Evolutionary conservation across 1,140 invertebrate species (phyloP).

Genomic region (Drosophila kohkoa): DNA sequence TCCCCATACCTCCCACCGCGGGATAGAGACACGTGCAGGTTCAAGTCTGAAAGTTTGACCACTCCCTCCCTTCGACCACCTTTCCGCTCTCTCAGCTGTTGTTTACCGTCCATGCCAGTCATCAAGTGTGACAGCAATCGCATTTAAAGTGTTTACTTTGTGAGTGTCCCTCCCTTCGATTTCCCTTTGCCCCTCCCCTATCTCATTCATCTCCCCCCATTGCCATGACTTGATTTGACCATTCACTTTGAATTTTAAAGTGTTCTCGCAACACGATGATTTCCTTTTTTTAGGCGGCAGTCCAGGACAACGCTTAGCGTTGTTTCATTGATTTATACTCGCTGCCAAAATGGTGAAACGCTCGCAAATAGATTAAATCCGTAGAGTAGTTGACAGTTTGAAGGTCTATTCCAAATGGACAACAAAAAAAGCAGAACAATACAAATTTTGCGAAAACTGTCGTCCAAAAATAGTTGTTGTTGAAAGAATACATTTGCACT

Average conservation of each 20-base stretch:
- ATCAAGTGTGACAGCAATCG: conserved; percentile 68
- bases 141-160: conserved; percentile 71
- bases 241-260: conserved; percentile 59
- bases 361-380: conserved; percentile 65
- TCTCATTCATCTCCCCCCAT: not conserved
- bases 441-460: too few relatives aligned
- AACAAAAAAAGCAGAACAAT: not conserved
- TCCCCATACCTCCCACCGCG: not conserved
- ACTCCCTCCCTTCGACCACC: not conserved
- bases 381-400: conserved; percentile 56
- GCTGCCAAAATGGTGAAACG: conserved; percentile 24
- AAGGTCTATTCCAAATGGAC: conserved; percentile 1
- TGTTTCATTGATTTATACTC: conserved; percentile 59
- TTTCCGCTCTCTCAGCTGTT: conserved; percentile 17
- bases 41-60: conserved; percentile 35
- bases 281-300: conserved; percentile 36
- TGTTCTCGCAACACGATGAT: conserved; percentile 42
- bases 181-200: not conserved
- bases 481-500: too few relatives aligned
- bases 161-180: conserved; percentile 6
- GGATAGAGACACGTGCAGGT: conserved; percentile 19
- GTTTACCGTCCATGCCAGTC: conserved; percentile 44
- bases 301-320: conserved; percentile 35
- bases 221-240: conserved; percentile 37
- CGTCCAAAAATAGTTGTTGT: too few relatives aligned